Evolutionary conservation across 1,140 invertebrate species (phyloP), one percentile per base, ranked within the genome.

Genomic region (Cydia amplana): DNA sequence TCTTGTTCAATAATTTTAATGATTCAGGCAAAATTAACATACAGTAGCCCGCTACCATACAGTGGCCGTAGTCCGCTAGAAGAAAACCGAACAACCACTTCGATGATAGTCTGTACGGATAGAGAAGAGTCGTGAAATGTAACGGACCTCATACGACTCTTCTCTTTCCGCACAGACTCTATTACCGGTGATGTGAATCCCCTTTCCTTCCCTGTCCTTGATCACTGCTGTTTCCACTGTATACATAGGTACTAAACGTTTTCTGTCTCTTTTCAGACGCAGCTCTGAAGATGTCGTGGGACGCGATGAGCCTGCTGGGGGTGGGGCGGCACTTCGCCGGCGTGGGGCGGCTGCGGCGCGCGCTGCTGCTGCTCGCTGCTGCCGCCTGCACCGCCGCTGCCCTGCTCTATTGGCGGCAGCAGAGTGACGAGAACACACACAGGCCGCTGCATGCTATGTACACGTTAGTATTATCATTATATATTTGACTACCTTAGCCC

Each of bases 361-460:
- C 87, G 49, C 74, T 91, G 76, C 73, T 89, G 74, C 79, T 90
- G 65, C 82, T 91, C 32, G 89, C 86, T 0, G 86, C 85, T 9
- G 86, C 82, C 4, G 89, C 89, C 12, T 91, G 90, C 80, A 88
- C 86, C 10, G 90, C 83, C n/a, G 89, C 88, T 10, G 90, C 87
- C 32, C 77, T 92, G 74, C 85, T 91, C 16, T 91, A 91, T 83
- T 92, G 91, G 91, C 77, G 89, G n/a, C 91, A 90, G 77, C 90
- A 91, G 79, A 85, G 75, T 40, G 85, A 87, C 78, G 85, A 89
- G 65, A 75, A 82, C 14, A 77, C 80, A 5, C 83, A 83, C 49
- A 67, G 89, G 23, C 90, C 90, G 0, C 72, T 90, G 70, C 88
- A 91, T 75, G 79, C 76, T 23, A 46, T 88, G 3, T 89, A 88